Conservation (phyloP, 2,888 invertebrate genomes). For the Germaria angustata region DNA sequence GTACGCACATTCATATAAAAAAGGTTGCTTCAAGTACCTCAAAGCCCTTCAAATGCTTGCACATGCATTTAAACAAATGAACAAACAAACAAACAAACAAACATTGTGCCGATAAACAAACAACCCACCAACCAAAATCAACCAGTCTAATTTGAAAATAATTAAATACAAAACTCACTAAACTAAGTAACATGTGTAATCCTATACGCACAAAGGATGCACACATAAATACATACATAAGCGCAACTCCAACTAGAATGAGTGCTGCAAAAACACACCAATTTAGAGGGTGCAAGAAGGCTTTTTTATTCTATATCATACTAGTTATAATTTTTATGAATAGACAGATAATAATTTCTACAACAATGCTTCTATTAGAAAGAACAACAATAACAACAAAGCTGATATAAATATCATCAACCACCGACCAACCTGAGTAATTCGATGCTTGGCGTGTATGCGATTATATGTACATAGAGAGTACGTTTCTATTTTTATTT, state of each 20-base stretch:
- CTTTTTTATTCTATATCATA: conserved; percentile 6
- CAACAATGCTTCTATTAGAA: conserved; percentile 52
- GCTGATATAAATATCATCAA: neutral
- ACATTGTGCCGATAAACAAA: conserved; percentile 15
- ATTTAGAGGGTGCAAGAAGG: conserved; percentile 53
- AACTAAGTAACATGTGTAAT: conserved; percentile 59
- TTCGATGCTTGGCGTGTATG: neutral
- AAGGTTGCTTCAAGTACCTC: conserved; percentile 40
- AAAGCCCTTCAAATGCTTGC: conserved; percentile 46
- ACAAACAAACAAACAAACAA: conserved; percentile 4
- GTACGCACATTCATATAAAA: neutral
- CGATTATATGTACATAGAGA: neutral
- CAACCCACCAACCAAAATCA: conserved; percentile 51
- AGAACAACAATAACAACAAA: neutral
- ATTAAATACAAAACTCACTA: conserved; percentile 58
- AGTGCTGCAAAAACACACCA: neutral
- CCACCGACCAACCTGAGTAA: conserved; percentile 40
- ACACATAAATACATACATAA: neutral
- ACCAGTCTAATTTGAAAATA: conserved; percentile 67
- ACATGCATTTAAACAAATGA: conserved; percentile 39
- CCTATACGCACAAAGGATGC: conserved; percentile 8
- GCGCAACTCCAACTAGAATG: conserved; percentile 55
- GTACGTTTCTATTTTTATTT: neutral
- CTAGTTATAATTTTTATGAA: conserved; percentile 63
- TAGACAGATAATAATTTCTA: conserved; percentile 66